Evolutionary conservation across 2,113 vertebrate species (phyloP).

Genomic region (Salvator merianae): DNA sequence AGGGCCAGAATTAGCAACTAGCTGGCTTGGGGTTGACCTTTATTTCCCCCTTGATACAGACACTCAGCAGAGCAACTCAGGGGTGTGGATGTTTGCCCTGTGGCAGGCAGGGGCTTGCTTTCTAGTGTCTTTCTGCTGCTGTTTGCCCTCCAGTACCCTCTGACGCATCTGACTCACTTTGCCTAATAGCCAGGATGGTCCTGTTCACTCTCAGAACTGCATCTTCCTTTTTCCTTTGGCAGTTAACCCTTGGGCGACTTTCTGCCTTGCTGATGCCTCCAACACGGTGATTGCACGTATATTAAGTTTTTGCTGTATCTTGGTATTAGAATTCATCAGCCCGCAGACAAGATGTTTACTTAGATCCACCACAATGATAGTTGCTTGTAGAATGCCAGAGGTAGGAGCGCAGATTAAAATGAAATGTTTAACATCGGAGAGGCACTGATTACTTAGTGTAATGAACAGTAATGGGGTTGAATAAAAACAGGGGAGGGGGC

Average conservation of each 20-base stretch:
- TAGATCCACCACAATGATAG: neutral
- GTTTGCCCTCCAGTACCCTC: too few relatives aligned
- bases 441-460: slow-evolving; percentile 4
- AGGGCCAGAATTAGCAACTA: too few relatives aligned
- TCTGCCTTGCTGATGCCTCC: neutral
- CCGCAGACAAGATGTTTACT: neutral
- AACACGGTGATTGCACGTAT: neutral
- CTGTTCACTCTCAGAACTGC: too few relatives aligned
- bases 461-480: slow-evolving; percentile 5
- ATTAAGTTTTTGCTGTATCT: neutral
- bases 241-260: neutral
- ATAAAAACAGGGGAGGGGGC: neutral
- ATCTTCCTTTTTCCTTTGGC: neutral
- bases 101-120: too few relatives aligned
- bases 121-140: too few relatives aligned
- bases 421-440: slow-evolving; percentile 5
- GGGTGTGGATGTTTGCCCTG: too few relatives aligned
- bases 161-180: too few relatives aligned
- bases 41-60: too few relatives aligned
- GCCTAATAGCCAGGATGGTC: too few relatives aligned
- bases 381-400: neutral
- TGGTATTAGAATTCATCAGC: slow-evolving; percentile 9
- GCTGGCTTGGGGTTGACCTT: too few relatives aligned
- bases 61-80: too few relatives aligned
- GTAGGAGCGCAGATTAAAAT: slow-evolving; percentile 10